Evolutionary conservation across 2,113 vertebrate species (phyloP), one percentile per base, ranked within the genome.

Genomic region (Gasterosteus aculeatus): DNA sequence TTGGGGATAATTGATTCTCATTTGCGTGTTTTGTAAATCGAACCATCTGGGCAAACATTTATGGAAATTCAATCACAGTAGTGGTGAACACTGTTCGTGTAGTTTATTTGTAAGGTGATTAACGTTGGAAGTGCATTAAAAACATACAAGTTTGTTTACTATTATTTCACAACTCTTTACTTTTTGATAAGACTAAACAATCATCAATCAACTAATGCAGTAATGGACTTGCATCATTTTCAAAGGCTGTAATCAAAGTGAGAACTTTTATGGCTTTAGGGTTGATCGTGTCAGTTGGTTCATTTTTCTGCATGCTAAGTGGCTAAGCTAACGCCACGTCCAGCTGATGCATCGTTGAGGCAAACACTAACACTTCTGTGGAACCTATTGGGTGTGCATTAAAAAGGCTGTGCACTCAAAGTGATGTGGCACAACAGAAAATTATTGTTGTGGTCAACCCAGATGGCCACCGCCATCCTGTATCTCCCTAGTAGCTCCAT

Each of bases 381-480:
- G 61, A 44, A 39, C 38, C 35, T 22, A n/a, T 33, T 69, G 35
- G 22, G 8, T 49, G 10, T 16, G 29, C 49, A 42, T 31, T 2
- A 22, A 15, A 68, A 42, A 51, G n/a, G 12, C 8, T 22, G 35
- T 15, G 22, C 11, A 12, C 49, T 69, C 51, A 29, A 53, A 53
- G 51, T 41, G 35, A 3, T 49, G 14, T 49, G 8, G 5, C 42
- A 49, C 44, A 26, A 7, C 3, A 51, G 16, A 7, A 72, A 53
- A 72, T 29, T 2, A 3, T 53, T 22, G 18, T 3, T 53, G 49
- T 56, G 6, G 42, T 75, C 44, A 47, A 78, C 72, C 66, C 71
- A 80, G 77, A 86, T 86, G 80, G 73, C 73, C 47, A 57, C 72
- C 68, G 68, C 72, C 16, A 33, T 38, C 59, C 65, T 75, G 70